phyloP scores from a whole-genome alignment of 2,888 invertebrate genomes.

The Bhutanitis thaidina region DNA sequence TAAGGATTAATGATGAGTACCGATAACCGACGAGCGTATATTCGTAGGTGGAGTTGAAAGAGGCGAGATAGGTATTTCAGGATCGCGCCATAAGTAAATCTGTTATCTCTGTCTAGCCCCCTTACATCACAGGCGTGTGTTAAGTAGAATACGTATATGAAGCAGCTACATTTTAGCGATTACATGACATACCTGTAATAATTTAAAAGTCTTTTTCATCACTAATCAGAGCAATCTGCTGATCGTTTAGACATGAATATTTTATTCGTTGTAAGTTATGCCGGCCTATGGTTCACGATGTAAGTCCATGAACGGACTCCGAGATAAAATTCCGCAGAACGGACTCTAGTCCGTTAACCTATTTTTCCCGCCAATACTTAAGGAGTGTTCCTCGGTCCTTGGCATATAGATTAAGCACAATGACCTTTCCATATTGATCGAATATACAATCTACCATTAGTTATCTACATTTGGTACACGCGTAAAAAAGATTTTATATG shows the following conservation, averaged over 20 bases:
- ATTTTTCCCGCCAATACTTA: background rate
- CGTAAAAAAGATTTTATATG: background rate
- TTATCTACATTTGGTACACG: background rate
- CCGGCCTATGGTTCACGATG: too few species aligned
- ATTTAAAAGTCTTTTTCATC: background rate
- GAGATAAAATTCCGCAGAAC: background rate
- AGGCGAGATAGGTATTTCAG: too few species aligned
- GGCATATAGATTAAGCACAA: background rate
- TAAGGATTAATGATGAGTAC: too few species aligned
- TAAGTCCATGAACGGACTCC: too few species aligned
- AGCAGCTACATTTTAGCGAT: background rate
- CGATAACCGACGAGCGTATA: too few species aligned
- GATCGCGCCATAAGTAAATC: too few species aligned
- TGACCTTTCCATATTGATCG: background rate
- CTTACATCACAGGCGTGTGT: too few species aligned
- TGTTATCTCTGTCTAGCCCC: too few species aligned
- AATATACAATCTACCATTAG: background rate
- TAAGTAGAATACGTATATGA: too few species aligned
- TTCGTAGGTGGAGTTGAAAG: too few species aligned
- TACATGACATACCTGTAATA: background rate
- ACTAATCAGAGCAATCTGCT: background rate
- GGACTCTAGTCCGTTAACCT: background rate
- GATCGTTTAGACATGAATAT: too few species aligned
- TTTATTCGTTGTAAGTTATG: too few species aligned
- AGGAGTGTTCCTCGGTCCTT: background rate